Evolutionary conservation across 2,888 invertebrate genomes (phyloP), one percentile per base, ranked within the genome.

Genomic region (Tetanocera ferruginea): DNA sequence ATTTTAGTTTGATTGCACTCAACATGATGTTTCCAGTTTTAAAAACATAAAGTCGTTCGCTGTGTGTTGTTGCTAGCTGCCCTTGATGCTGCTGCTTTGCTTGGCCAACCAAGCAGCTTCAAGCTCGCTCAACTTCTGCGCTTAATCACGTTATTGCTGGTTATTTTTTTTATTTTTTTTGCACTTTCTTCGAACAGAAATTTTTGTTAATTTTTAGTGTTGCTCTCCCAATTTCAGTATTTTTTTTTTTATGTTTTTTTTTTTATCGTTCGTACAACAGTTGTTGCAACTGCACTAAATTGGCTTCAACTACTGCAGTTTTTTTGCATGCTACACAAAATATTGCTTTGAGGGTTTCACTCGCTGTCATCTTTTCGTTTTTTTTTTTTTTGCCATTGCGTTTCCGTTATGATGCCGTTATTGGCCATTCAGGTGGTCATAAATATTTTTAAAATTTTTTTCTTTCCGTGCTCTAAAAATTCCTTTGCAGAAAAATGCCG

Each of bases 351-450:
- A 28, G 60, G 25, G 23, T 14, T 60, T 31, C 28, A 60, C 25
- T 43, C 19, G 23, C 37, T n/a, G 5, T 11, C 8, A n/a, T 34
- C 4, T 67, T 23, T 67, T 67, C 19, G 19, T 19, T 37, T 51
- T 52, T 67, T 37, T 67, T 55, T 52, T 52, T 71, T 0, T 57
- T 31, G 34, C 19, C 8, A 5, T 69, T 3, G 25, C 69, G 11
- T 70, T 70, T 25, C 25, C 19, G 37, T 57, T 52, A 49, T 69
- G 25, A 49, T 69, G 49, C 69, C 49, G 69, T 69, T 69, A 69
- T 69, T 51, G 23, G 28, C 69, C 25, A 23, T 51, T 43, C 49
- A 69, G 69, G 51, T 25, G 69, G 51, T 51, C 69, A 69, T 69
- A 23, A 51, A 69, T 69, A 34, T 64, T 64, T 64, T 31, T 64